These are phyloP conservation scores for Datnioides undecimradiatus DNA, from an alignment of 2,113 vertebrate species.

Conservation along the genomic window DNA sequence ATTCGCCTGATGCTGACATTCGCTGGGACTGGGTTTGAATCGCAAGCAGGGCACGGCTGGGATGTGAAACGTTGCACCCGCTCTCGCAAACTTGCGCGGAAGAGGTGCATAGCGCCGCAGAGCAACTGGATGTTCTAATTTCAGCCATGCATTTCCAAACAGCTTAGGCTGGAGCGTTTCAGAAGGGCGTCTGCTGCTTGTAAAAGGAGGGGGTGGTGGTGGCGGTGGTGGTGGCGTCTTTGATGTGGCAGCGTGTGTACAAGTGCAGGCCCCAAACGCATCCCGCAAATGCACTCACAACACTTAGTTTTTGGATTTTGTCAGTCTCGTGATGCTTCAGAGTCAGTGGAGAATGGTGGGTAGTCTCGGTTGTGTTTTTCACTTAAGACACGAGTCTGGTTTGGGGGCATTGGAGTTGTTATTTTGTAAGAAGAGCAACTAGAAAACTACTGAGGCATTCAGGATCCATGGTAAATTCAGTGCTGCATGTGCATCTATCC, in stretches of 20 bases:
- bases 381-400: no score
- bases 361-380: neutral
- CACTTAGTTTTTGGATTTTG: conserved; percentile 1
- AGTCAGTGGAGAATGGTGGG: neutral
- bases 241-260: conserved; percentile 38
- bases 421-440: neutral
- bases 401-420: neutral
- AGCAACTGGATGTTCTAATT: conserved; percentile 91
- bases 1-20: conserved; percentile 45
- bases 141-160: conserved; percentile 82
- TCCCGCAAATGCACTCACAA: conserved; percentile 1
- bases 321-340: neutral
- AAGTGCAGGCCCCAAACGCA: conserved; percentile 49
- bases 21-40: conserved; percentile 16
- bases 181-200: conserved; percentile 52
- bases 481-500: conserved; percentile 14
- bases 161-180: conserved; percentile 64
- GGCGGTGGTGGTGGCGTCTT: neutral
- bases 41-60: conserved; percentile 22
- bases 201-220: neutral
- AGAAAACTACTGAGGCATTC: conserved; percentile 6
- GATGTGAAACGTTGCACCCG: conserved; percentile 78
- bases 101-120: conserved; percentile 80
- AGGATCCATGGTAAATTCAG: neutral
- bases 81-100: conserved; percentile 83